phyloP scores from a whole-genome alignment of 2,797 vertebrate species.

The Rachycentron canadum region DNA sequence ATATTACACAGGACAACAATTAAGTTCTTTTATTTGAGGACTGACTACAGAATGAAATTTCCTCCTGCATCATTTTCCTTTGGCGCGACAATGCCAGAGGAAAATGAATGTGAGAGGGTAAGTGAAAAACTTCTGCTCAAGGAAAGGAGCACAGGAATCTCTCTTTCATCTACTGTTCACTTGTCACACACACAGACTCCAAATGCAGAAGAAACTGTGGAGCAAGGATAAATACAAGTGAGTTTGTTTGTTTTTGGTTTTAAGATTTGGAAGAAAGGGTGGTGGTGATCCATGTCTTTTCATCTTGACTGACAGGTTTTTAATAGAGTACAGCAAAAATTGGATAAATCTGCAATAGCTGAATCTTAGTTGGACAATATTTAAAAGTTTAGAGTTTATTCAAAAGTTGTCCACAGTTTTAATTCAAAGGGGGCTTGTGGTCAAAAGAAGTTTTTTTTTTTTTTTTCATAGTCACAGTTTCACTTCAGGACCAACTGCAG shows the following conservation, averaged over 20 bases:
- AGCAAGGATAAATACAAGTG: neutral
- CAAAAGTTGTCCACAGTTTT: constrained; percentile 19
- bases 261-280: neutral
- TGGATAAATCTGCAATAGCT: constrained; percentile 5
- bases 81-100: constrained; percentile 36
- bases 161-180: constrained; percentile 42
- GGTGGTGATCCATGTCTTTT: constrained; percentile 7
- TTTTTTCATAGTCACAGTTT: neutral
- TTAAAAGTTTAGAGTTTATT: neutral
- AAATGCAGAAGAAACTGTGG: constrained; percentile 32
- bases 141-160: constrained; percentile 35
- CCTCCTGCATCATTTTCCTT: constrained; percentile 22
- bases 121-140: constrained; percentile 54
- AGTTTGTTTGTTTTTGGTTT: neutral
- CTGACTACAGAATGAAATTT: constrained; percentile 13
- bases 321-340: neutral
- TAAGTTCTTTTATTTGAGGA: neutral
- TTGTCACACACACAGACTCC: constrained; percentile 10
- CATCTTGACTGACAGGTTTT: neutral
- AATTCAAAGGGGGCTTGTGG: neutral
- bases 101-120: constrained; percentile 46
- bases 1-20: neutral
- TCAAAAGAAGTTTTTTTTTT: neutral
- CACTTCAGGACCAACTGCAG: constrained; percentile 29
- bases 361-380: neutral